These are phyloP conservation scores for Catajapyx aquilonaris DNA, from an alignment of 1,140 invertebrate species.

Conservation along the genomic window DNA sequence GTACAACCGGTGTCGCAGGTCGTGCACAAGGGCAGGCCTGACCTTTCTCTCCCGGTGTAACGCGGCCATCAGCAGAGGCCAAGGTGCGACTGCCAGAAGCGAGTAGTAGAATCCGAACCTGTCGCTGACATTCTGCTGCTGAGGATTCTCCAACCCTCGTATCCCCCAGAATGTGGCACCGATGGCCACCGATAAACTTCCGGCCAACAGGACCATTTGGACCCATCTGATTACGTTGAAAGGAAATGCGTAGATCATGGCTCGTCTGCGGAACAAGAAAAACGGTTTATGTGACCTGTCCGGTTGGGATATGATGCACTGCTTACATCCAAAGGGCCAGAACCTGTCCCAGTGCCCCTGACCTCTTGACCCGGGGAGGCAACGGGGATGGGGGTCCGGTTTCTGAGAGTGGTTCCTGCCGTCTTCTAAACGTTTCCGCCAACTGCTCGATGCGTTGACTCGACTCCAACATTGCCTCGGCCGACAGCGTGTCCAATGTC, in stretches of 20 bases:
- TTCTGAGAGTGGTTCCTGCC: slow-evolving; percentile 42
- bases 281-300: no score
- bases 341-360: slow-evolving; percentile 37
- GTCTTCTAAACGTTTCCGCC: slow-evolving; percentile 50
- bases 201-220: slow-evolving; percentile 49
- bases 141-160: slow-evolving; percentile 40
- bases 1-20: slow-evolving; percentile 58
- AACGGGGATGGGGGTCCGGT: slow-evolving; percentile 51
- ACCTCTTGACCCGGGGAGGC: slow-evolving; percentile 35
- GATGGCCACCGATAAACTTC: slow-evolving; percentile 55
- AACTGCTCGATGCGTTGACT: slow-evolving; percentile 77
- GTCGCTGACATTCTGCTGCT: slow-evolving; percentile 25
- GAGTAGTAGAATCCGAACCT: slow-evolving; percentile 64
- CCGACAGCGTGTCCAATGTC: slow-evolving; percentile 74
- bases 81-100: slow-evolving; percentile 49
- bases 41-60: slow-evolving; percentile 42
- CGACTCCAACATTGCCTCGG: slow-evolving; percentile 82
- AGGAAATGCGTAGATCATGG: slow-evolving; percentile 64
- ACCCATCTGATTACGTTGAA: slow-evolving; percentile 57
- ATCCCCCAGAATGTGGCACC: slow-evolving; percentile 79
- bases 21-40: slow-evolving; percentile 46
- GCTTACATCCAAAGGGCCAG: slow-evolving; percentile 49
- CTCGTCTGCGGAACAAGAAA: slow-evolving; percentile 40
- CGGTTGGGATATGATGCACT: no score
- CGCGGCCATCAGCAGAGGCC: slow-evolving; percentile 48